A percentile compares a stretch with the other conserved stretches of the same genome.
Conservation (phyloP, 2,888 invertebrate species). For the Odontocolon sp. region DNA sequence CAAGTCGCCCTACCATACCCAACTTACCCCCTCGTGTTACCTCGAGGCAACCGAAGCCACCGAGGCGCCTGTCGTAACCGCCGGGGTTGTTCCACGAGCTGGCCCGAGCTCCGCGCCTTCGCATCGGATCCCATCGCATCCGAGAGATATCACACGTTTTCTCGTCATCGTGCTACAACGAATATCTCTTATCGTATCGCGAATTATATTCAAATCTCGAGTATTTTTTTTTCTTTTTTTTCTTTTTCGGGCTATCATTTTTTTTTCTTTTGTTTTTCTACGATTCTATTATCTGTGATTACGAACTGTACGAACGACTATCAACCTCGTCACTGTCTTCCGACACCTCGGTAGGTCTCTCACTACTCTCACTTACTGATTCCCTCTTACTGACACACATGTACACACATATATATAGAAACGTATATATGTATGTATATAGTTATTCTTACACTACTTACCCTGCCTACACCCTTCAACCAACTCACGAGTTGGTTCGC, state of each 20-base stretch:
- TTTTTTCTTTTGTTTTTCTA: neutral
- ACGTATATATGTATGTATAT: neutral
- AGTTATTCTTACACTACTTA: neutral
- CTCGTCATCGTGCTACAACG: too few species aligned
- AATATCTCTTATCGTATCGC: too few species aligned
- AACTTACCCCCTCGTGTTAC: constrained; percentile 34
- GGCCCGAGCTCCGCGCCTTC: neutral
- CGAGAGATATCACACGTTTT: too few species aligned
- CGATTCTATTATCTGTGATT: neutral
- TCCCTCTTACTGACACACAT: constrained; percentile 1
- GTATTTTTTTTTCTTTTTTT: too few species aligned
- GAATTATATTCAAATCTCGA: too few species aligned
- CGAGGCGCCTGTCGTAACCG: constrained; percentile 29
- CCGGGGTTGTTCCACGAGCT: neutral
- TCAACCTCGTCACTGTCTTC: constrained; percentile 36
- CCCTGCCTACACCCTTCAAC: neutral
- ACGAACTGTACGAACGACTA: constrained; percentile 10
- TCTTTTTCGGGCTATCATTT: too few species aligned
- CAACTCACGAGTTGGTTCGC: constrained; percentile 18
- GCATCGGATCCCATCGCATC: neutral
- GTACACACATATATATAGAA: neutral
- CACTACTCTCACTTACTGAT: constrained; percentile 47
- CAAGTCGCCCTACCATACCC: constrained; percentile 68
- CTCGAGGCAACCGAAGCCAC: constrained; percentile 37
- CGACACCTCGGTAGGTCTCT: constrained; percentile 37